These are phyloP conservation scores for Crotalus helleri DNA, from an alignment of 2,113 vertebrate genomes.

Conservation along the genomic window DNA sequence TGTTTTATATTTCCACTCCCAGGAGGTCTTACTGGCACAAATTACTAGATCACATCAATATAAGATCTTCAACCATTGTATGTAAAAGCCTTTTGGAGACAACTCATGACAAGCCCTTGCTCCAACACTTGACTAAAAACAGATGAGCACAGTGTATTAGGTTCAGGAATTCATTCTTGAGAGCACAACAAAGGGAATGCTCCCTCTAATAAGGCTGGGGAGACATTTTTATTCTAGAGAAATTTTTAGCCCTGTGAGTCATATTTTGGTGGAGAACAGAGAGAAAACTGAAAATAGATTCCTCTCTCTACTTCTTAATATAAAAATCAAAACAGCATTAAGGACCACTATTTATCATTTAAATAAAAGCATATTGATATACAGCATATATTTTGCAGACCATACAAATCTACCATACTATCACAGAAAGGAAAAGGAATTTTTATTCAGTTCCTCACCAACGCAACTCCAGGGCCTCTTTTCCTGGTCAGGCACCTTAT, in stretches of 20 bases:
- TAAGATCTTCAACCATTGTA: constrained; percentile 53
- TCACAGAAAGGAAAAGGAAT: neutral
- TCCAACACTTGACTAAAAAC: constrained; percentile 66
- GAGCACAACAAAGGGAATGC: constrained; percentile 54
- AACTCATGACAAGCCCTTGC: constrained; percentile 58
- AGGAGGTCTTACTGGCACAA: constrained; percentile 53
- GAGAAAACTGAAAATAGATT: neutral
- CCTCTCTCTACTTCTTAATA: constrained; percentile 19
- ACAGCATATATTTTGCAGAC: neutral
- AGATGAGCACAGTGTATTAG: constrained; percentile 50
- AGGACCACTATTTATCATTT: neutral
- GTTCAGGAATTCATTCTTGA: constrained; percentile 66
- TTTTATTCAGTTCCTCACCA: neutral
- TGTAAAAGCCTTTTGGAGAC: constrained; percentile 62
- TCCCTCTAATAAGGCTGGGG: constrained; percentile 38
- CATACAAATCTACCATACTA: neutral
- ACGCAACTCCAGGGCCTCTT: neutral
- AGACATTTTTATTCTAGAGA: constrained; percentile 59
- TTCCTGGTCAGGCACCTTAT: neutral
- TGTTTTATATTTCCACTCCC: constrained; percentile 42
- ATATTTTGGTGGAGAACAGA: constrained; percentile 41
- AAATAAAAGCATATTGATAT: neutral
- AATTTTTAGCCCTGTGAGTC: constrained; percentile 40
- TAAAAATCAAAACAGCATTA: neutral
- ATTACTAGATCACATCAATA: constrained; percentile 40